Evolutionary conservation across 2,888 invertebrate species (phyloP), one percentile per base, ranked within the genome.

Genomic region (Spodoptera picta): DNA sequence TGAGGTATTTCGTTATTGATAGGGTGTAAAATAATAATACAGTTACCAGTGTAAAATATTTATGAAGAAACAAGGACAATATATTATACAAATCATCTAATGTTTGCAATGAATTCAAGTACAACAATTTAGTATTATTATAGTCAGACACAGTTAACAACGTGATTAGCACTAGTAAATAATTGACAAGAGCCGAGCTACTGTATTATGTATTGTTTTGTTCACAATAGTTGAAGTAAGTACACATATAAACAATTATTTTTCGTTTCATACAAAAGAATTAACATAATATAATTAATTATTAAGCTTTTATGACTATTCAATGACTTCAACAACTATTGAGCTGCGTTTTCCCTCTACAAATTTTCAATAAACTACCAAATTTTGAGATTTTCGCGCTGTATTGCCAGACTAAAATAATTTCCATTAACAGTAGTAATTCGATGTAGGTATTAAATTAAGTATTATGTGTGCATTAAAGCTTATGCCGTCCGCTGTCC

Each of bases 31-130:
- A 84, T 81, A 73, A 88, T 77, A 87, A 80, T 53, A 46, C 80
- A 68, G 31, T 70, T 52, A 56, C 89, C 88, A 82, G 87, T 93
- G 91, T 93, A 93, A 93, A 93, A 91, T 93, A 91, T 93, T 93
- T 92, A 92, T 95, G 89, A 95, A 95, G 90, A 95, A 94, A 93
- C 93, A 92, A 91, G 89, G 87, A 91, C 87, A 92, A 93, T 92
- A 94, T 92, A 90, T 91, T 92, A 92, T 90, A 93, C 88, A 79
- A 77, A 90, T 88, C 88, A 91, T 93, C 90, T 92, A 92, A 88
- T 89, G 92, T 89, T 92, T 83, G 87, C 89, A 90, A 89, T 89
- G 87, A 89, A 89, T 89, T 88, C 76, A 90, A 91, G 89, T 92
- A 92, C 90, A 93, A 93, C 92, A 91, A 91, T 90, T 88, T 83